These are phyloP conservation scores for Plumapathes pennacea DNA, from an alignment of 92 coral and sea anemone genomes.

Conservation along the genomic window DNA sequence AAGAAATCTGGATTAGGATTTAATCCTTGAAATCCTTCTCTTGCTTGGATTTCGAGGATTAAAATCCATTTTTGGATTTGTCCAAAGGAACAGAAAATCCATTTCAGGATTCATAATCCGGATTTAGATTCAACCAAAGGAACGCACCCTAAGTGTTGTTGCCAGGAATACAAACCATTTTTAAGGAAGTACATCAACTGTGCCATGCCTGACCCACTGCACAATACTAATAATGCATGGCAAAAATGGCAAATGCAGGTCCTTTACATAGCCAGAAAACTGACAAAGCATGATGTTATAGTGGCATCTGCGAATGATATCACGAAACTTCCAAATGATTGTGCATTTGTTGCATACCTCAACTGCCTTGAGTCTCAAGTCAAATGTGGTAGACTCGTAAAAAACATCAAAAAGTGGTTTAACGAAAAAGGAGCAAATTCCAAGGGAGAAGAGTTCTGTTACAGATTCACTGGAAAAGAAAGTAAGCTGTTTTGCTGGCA, in stretches of 20 bases:
- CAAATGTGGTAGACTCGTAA: conserved; percentile 40
- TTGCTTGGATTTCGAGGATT: too few relatives aligned
- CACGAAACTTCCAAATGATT: conserved; percentile 23
- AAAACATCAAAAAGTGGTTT: conserved; percentile 31
- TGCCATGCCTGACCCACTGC: conserved; percentile 37
- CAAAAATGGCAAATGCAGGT: conserved; percentile 42
- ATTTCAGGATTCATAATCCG: too few relatives aligned
- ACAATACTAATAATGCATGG: conserved; percentile 42
- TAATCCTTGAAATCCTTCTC: too few relatives aligned
- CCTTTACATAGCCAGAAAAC: conserved; percentile 23
- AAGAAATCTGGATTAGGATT: too few relatives aligned
- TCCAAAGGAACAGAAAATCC: too few relatives aligned
- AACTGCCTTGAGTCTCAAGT: conserved; percentile 38
- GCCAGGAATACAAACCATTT: conserved; percentile 42
- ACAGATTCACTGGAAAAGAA: too few relatives aligned
- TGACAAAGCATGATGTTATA: conserved; percentile 3
- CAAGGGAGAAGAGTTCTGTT: too few relatives aligned
- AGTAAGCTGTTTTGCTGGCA: too few relatives aligned
- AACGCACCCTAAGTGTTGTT: conserved; percentile 21
- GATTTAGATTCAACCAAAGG: too few relatives aligned
- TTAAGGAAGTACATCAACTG: conserved; percentile 39
- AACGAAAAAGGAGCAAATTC: conserved; percentile 23
- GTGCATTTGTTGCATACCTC: conserved; percentile 30
- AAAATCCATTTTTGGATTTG: too few relatives aligned
- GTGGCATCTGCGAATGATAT: conserved; percentile 20